Evolutionary conservation across 1,140 invertebrate genomes (phyloP), one percentile per base, ranked within the genome.

Genomic region (Dolichoris vasculosae): DNA sequence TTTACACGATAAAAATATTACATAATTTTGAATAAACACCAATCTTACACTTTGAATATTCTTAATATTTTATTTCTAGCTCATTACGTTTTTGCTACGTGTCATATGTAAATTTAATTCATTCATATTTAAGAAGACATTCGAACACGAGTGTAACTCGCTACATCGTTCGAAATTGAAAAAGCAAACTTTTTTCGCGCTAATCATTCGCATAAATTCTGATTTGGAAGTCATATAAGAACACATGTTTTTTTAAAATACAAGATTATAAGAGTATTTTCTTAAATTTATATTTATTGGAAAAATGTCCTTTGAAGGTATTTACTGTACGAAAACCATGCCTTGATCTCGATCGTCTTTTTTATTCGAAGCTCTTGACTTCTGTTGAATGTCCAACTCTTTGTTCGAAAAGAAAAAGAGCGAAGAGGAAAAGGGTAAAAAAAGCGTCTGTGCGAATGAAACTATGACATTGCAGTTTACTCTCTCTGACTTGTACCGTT

Each of bases 391-490:
- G 59, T 67, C 40, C 63, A 15, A 64, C 20, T 46, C 20, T 4
- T 46, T 38, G 76, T 30, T 43, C 17, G 55, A 59, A 75, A n/a
- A 69, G 30, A 67, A 20, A n/a, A 13, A 26, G 55, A 23, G 7
- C n/a, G 26, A 13, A n/a, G 73, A 32, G 64, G 30, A 59, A 20
- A 71, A n/a, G 2, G 23, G 43, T 23, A 64, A 40, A 51, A 59
- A 85, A 55, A 17, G 38, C 51, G 40, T 26, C 51, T 63, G 1
- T 7, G 30, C 40, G 48, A 71, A 83, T 73, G 73, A 75, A 76
- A 38, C 43, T 67, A 73, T 35, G 73, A 55, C 32, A 17, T 46
- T 6, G 59, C 59, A 64, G 59, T 80, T 43, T 63, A 63, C 26
- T 64, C 13, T 32, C 46, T 51, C 30, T 76, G 51, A 55, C 51